Evolutionary conservation across 2,888 invertebrate genomes (phyloP).

Genomic region (Geophilus truncorum): DNA sequence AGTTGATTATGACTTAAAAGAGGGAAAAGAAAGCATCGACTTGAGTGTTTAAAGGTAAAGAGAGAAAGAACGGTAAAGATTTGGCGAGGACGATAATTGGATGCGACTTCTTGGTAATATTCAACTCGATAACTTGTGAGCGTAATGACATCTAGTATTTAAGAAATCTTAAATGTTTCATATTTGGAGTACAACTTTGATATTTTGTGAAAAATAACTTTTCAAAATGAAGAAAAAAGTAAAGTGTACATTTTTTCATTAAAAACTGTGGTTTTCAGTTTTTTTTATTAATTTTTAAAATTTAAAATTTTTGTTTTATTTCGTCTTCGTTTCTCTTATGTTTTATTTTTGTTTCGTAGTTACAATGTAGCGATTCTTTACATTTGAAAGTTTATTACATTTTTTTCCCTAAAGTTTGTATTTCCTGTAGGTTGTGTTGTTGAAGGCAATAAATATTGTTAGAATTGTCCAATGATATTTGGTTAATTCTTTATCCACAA

Average conservation of each 20-base stretch:
- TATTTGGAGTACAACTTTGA: constrained; percentile 25
- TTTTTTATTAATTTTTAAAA: background rate
- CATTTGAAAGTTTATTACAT: no score
- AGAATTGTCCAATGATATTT: background rate
- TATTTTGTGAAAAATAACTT: constrained; percentile 23
- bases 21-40: constrained; percentile 6
- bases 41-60: background rate
- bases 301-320: no score
- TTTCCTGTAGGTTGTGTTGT: constrained; percentile 27
- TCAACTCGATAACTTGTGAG: constrained; percentile 11
- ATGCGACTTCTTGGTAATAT: background rate
- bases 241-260: constrained; percentile 14
- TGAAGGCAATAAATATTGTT: constrained; percentile 25
- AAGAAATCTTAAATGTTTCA: constrained; percentile 21
- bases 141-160: constrained; percentile 15
- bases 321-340: no score
- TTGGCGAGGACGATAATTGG: background rate
- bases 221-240: background rate
- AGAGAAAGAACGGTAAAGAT: background rate
- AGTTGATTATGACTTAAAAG: constrained; percentile 38
- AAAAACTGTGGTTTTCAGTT: background rate
- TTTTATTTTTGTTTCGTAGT: no score
- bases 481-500: background rate
- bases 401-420: constrained; percentile 2
- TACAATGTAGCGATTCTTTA: no score